A percentile compares a stretch with the other conserved stretches of the same genome.
phyloP scores from a whole-genome alignment of 2,888 invertebrate genomes.

The Keiferia lycopersicella region DNA sequence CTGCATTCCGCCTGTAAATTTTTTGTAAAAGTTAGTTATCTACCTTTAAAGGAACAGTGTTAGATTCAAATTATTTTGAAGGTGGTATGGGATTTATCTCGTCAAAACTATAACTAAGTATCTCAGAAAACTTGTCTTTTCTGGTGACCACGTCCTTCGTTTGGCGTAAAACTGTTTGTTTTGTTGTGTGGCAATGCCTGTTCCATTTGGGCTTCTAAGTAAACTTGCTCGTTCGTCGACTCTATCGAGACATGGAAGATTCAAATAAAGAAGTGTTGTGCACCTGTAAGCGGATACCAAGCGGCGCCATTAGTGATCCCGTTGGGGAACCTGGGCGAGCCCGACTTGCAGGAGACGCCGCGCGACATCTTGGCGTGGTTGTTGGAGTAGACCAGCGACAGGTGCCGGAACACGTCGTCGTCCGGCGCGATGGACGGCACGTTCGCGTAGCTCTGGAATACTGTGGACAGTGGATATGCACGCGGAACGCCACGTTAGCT shows the following conservation, averaged over 20 bases:
- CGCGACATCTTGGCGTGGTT: slow-evolving; percentile 95
- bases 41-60: no score
- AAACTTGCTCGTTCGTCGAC: not conserved
- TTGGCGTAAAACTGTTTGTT: no score
- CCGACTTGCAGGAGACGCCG: slow-evolving; percentile 90
- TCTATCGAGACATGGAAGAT: not conserved
- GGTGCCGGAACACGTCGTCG: slow-evolving; percentile 94
- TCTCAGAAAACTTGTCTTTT: no score
- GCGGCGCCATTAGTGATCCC: slow-evolving; percentile 97
- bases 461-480: slow-evolving; percentile 85
- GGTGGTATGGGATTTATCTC: no score
- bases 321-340: slow-evolving; percentile 88
- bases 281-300: slow-evolving; percentile 93
- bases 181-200: no score
- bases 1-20: slow-evolving; percentile 89
- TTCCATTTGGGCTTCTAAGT: no score
- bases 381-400: slow-evolving; percentile 91
- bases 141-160: no score
- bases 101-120: no score
- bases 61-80: no score
- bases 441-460: slow-evolving; percentile 92
- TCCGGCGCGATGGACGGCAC: slow-evolving; percentile 93
- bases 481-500: slow-evolving; percentile 39
- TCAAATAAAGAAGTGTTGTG: not conserved
- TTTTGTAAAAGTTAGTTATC: no score